These are phyloP conservation scores for Trinectes maculatus DNA, from an alignment of 2,113 vertebrate genomes.

Conservation along the genomic window DNA sequence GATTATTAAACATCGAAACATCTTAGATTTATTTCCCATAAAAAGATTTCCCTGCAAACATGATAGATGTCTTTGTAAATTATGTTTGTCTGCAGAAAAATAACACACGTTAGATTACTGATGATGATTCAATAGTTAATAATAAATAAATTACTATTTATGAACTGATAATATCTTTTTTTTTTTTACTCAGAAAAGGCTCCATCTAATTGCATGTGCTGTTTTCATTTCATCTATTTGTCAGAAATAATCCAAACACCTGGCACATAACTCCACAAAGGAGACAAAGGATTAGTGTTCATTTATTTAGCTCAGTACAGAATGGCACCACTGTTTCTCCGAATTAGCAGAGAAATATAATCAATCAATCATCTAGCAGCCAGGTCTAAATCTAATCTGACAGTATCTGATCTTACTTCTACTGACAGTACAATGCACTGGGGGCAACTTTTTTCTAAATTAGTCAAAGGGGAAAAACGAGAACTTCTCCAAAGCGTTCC, in stretches of 20 bases:
- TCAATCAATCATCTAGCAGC: conserved; percentile 23
- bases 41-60: neutral
- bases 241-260: conserved; percentile 14
- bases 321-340: neutral
- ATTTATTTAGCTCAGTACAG: neutral
- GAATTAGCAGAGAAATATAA: conserved; percentile 19
- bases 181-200: neutral
- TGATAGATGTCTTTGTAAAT: neutral
- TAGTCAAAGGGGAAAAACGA: conserved; percentile 14
- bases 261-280: conserved; percentile 19
- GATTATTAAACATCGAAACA: too few relatives aligned
- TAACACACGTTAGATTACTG: neutral
- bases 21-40: too few relatives aligned
- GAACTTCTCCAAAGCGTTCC: conserved; percentile 7
- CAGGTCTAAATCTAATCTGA: conserved; percentile 16
- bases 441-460: conserved; percentile 27
- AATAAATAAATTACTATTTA: neutral
- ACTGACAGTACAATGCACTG: conserved; percentile 10
- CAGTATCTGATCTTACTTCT: conserved; percentile 16
- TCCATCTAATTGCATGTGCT: neutral
- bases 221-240: neutral
- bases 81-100: neutral
- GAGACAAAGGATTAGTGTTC: neutral
- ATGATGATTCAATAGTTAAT: neutral
- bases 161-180: neutral